Base-by-base conservation (phyloP, 2,888 invertebrate genomes). In the Tipula lateralis region DNA sequence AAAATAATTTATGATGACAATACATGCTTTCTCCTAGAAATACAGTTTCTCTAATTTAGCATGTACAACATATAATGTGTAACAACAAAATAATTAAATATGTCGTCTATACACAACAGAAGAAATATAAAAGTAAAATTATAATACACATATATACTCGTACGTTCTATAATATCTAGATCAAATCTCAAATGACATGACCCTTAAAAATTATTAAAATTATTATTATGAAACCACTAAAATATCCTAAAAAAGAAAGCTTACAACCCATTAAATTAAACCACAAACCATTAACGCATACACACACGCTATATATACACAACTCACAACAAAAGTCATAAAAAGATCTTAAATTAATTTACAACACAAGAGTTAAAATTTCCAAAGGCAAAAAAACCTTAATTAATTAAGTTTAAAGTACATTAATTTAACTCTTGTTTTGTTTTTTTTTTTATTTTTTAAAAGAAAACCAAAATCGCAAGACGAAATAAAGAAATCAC, bases 161-260 rank as follows among this genome's bases (percentile, higher is more conserved):
- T n/a, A n/a, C n/a, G n/a, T n/a, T n/a, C n/a, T n/a, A n/a, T 66
- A 13, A 66, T 66, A 66, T 66, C 24, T 66, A 66, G 66, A 24
- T 66, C 66, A 66, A 66, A 66, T 66, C 66, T 66, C 66, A 66
- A 66, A 66, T 66, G 66, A 66, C 66, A 66, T 66, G 66, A 66
- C 66, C 66, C 66, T 66, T 66, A 24, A 66, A 66, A 66, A 66
- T 66, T 24, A 66, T 24, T 66, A 24, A 66, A 66, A 66, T 66
- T 66, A 66, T 66, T 66, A 66, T 19, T 66, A 66, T 24, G 1
- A 66, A 66, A 66, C 66, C 66, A 66, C 66, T 66, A 66, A 66
- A 66, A 66, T 24, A 66, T 50, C 24, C 24, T 50, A 19, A 50
- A 50, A 16, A 19, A 50, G 50, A 50, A 19, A 50, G 50, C 19